These are phyloP conservation scores for Scaptodrosophila lebanonensis DNA, from an alignment of 1,140 invertebrate genomes.

Conservation along the genomic window DNA sequence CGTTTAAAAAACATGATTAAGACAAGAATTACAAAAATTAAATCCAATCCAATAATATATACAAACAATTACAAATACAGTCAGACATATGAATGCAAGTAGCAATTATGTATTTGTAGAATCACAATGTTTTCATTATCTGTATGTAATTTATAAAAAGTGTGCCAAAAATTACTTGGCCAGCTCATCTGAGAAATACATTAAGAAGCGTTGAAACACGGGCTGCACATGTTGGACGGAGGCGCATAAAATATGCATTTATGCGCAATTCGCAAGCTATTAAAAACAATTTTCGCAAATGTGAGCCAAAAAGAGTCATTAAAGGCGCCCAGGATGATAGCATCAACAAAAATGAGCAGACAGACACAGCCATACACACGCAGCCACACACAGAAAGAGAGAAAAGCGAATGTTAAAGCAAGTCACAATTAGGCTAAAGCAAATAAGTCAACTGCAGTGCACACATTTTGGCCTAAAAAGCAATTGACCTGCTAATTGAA, in stretches of 20 bases:
- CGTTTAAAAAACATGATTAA: no score
- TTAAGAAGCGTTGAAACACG: no score
- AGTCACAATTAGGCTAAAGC: background rate
- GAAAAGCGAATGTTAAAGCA: background rate
- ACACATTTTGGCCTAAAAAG: conserved; percentile 73
- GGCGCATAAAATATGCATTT: conserved; percentile 36
- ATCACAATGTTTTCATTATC: no score
- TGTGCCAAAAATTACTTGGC: no score
- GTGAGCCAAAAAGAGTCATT: conserved; percentile 43
- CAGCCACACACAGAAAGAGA: conserved; percentile 14
- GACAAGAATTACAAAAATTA: no score
- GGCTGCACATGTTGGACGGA: background rate
- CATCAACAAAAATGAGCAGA: conserved; percentile 8
- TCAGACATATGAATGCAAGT: no score
- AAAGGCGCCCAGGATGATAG: conserved; percentile 33
- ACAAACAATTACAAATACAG: no score
- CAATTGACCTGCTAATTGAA: conserved; percentile 74
- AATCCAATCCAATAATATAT: no score
- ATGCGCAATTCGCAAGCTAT: conserved; percentile 43
- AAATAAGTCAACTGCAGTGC: conserved; percentile 54
- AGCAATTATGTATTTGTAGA: no score
- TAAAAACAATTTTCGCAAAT: conserved; percentile 44
- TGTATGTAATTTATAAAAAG: no score
- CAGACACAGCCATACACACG: conserved; percentile 9
- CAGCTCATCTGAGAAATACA: no score